Evolutionary conservation across 2,888 invertebrate genomes (phyloP).

Genomic region (Brassicogethes aeneus): DNA sequence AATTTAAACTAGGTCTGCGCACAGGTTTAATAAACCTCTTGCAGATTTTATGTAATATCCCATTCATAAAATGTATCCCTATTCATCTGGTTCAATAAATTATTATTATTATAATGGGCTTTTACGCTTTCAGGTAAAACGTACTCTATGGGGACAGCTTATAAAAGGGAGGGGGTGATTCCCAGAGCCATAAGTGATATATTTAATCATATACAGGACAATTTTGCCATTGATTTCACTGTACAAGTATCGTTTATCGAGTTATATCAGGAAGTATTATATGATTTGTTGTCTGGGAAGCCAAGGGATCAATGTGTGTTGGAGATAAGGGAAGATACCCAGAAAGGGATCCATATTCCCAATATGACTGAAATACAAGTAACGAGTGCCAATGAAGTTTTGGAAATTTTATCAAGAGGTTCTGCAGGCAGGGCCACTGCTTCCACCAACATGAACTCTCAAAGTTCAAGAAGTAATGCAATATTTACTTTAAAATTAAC

Average conservation of each 20-base stretch:
- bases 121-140: slow-evolving; percentile 60
- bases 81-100: no score
- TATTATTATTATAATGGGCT: no score
- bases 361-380: slow-evolving; percentile 59
- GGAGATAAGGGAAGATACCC: slow-evolving; percentile 70
- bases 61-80: no score
- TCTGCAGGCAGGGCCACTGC: slow-evolving; percentile 73
- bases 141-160: slow-evolving; percentile 84
- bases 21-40: no score
- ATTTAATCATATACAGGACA: slow-evolving; percentile 46
- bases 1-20: no score
- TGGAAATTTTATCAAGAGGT: slow-evolving; percentile 60
- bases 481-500: slow-evolving; percentile 70
- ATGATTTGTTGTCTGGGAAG: slow-evolving; percentile 66
- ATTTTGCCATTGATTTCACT: slow-evolving; percentile 53
- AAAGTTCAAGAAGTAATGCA: slow-evolving; percentile 84
- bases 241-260: slow-evolving; percentile 81
- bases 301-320: slow-evolving; percentile 63
- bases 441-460: slow-evolving; percentile 85
- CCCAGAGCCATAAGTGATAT: slow-evolving; percentile 78
- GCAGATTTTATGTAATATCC: no score
- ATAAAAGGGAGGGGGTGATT: slow-evolving; percentile 70
- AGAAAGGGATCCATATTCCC: slow-evolving; percentile 50
- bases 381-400: slow-evolving; percentile 52
- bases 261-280: slow-evolving; percentile 81